These are phyloP conservation scores for Anhinga anhinga DNA, from an alignment of 2,113 vertebrate species.

Conservation along the genomic window DNA sequence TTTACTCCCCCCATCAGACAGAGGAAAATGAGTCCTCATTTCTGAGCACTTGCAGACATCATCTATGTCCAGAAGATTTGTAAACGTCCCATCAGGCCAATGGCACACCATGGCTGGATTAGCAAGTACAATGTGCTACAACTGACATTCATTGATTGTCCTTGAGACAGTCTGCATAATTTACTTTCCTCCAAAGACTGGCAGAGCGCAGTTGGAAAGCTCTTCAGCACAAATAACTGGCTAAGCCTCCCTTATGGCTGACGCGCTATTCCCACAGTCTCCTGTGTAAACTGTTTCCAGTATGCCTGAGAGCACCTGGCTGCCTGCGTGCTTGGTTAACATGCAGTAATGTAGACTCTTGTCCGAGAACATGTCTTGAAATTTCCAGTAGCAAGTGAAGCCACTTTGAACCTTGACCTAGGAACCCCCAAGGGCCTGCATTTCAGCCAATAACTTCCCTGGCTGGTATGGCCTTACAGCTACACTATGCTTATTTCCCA, in stretches of 20 bases:
- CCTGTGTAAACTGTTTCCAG: not conserved
- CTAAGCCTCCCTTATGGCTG: not conserved
- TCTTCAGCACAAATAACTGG: not conserved
- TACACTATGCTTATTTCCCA: not conserved
- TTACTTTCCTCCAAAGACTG: not conserved
- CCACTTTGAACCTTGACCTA: not conserved
- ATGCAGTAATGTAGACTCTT: not conserved
- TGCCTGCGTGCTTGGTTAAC: not conserved
- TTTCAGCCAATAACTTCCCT: not conserved
- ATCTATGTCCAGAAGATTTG: not conserved
- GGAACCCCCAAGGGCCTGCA: not conserved
- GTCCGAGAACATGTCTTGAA: not conserved
- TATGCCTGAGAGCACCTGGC: not conserved
- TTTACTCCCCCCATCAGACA: not conserved
- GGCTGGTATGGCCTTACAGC: not conserved
- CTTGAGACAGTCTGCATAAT: not conserved
- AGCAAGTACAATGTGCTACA: not conserved
- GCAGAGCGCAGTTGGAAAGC: not conserved
- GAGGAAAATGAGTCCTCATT: not conserved
- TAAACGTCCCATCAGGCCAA: not conserved
- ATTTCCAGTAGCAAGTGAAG: not conserved
- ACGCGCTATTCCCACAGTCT: not conserved
- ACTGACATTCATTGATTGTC: not conserved
- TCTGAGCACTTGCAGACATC: not conserved
- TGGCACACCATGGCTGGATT: not conserved